phyloP scores from a whole-genome alignment of 2,888 invertebrate genomes.

The Rutpela maculata region DNA sequence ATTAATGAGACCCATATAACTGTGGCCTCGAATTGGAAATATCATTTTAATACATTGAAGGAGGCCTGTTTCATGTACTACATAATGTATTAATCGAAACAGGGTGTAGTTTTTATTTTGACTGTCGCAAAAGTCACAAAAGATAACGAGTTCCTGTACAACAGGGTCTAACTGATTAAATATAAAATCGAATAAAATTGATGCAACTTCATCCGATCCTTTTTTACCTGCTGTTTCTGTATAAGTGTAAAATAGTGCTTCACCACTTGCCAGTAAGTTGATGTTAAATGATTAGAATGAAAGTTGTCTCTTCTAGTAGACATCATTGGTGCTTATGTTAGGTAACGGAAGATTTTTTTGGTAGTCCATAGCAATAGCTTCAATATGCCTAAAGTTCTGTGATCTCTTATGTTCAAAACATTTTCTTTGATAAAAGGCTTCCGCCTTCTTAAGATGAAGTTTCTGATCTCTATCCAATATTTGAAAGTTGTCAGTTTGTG shows the following conservation, averaged over 20 bases:
- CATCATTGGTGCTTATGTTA: too few relatives aligned
- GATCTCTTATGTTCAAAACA: background rate
- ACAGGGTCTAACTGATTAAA: background rate
- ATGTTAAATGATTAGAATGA: slow-evolving; percentile 46
- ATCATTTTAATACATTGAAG: too few relatives aligned
- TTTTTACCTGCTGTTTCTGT: slow-evolving; percentile 24
- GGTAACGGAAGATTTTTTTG: slow-evolving; percentile 32
- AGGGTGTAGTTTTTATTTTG: slow-evolving; percentile 4
- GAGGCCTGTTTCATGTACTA: background rate
- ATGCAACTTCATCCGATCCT: slow-evolving; percentile 20
- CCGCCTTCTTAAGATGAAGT: slow-evolving; percentile 21
- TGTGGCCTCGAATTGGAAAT: too few relatives aligned
- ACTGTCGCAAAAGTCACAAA: slow-evolving; percentile 2
- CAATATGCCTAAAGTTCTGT: too few relatives aligned
- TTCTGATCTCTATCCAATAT: slow-evolving; percentile 10
- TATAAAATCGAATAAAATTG: too few relatives aligned
- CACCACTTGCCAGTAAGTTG: slow-evolving; percentile 22
- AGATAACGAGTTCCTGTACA: background rate
- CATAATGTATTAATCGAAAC: background rate
- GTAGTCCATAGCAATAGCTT: slow-evolving; percentile 49
- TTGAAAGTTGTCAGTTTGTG: background rate
- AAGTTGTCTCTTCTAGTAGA: slow-evolving; percentile 32
- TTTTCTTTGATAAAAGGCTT: slow-evolving; percentile 37
- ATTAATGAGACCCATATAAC: too few relatives aligned
- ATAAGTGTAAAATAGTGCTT: slow-evolving; percentile 19